phyloP scores from a whole-genome alignment of 2,113 vertebrate genomes.

The Sula dactylatra region DNA sequence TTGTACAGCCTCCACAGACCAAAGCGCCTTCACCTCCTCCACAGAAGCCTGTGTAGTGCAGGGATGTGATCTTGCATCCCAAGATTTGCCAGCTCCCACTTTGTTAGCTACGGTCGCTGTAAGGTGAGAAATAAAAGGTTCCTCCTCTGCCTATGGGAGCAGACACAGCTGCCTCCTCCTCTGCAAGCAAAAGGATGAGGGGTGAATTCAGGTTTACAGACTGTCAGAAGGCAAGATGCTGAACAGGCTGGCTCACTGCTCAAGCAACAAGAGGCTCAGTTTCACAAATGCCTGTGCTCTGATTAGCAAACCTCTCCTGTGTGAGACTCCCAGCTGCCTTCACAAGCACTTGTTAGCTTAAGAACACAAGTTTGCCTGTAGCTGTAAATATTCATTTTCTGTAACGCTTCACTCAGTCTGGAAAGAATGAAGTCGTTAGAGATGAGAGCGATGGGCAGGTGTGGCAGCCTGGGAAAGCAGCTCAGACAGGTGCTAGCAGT shows the following conservation, averaged over 20 bases:
- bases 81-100: neutral
- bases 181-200: neutral
- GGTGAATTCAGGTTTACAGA: neutral
- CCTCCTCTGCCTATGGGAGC: neutral
- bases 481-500: neutral
- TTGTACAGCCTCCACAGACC: neutral
- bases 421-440: neutral
- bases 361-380: neutral
- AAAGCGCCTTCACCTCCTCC: neutral
- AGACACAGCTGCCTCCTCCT: neutral
- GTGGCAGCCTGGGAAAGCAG: neutral
- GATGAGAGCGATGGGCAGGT: neutral
- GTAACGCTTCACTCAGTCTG: neutral
- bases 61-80: neutral
- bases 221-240: neutral
- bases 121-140: neutral
- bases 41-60: neutral
- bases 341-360: neutral
- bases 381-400: neutral
- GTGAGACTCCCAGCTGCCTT: neutral
- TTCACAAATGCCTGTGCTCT: neutral
- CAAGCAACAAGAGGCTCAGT: neutral
- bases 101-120: neutral
- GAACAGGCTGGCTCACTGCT: neutral
- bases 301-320: neutral